phyloP scores from a whole-genome alignment of 2,797 vertebrate species.

The Gymnodraco acuticeps region DNA sequence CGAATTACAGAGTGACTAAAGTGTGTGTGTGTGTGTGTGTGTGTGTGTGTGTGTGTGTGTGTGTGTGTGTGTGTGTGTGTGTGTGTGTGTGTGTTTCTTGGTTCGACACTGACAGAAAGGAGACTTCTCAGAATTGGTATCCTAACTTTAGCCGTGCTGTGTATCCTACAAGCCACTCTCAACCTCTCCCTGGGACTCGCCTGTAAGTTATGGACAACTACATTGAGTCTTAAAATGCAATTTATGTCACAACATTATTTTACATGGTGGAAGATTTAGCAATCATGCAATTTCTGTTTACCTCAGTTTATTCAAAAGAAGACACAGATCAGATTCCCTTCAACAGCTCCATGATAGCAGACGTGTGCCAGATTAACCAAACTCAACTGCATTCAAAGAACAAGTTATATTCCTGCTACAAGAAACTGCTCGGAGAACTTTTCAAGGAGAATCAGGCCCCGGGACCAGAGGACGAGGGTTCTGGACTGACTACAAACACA shows the following conservation, averaged over 20 bases:
- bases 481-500: not conserved
- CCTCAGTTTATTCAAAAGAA: conserved; percentile 37
- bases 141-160: conserved; percentile 50
- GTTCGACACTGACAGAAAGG: conserved; percentile 16
- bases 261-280: not conserved
- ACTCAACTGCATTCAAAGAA: conserved; percentile 2
- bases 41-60: not conserved
- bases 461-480: conserved; percentile 3
- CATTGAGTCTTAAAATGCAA: not conserved
- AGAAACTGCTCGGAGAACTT: conserved; percentile 25
- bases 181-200: conserved; percentile 56
- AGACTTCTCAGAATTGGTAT: conserved; percentile 43
- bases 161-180: conserved; percentile 54
- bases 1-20: not conserved
- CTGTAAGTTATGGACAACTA: conserved; percentile 51
- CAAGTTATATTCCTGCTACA: conserved; percentile 30
- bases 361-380: conserved; percentile 18
- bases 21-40: too few relatives aligned
- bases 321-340: conserved; percentile 19
- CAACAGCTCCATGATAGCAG: conserved; percentile 10
- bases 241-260: not conserved
- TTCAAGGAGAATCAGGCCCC: not conserved
- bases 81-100: not conserved
- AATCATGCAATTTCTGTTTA: not conserved
- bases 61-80: not conserved